phyloP scores from a whole-genome alignment of 92 coral and sea anemone genomes.

The Paragorgia papillata region DNA sequence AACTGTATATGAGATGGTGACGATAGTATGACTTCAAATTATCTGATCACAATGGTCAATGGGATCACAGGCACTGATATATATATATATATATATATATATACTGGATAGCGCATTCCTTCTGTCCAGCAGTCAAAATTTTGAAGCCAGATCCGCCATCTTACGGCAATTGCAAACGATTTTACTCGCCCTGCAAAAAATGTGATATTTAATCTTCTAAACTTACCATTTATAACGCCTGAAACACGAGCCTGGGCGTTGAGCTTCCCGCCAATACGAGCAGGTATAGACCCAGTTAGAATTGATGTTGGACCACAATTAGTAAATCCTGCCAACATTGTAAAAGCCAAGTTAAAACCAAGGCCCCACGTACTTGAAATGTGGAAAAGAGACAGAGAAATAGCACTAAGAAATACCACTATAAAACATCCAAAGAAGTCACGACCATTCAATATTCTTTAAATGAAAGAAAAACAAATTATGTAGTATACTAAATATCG shows the following conservation, averaged over 20 bases:
- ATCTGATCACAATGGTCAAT: too few species aligned
- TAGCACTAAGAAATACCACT: constrained; percentile 76
- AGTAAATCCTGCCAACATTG: constrained; percentile 90
- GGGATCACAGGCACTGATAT: too few species aligned
- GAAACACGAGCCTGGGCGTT: constrained; percentile 96
- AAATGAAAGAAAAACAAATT: background rate
- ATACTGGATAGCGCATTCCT: too few species aligned
- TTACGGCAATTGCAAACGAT: too few species aligned
- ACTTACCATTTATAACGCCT: constrained; percentile 91
- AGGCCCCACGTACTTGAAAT: constrained; percentile 82
- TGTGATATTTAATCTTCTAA: too few species aligned
- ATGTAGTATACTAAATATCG: too few species aligned
- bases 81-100: too few species aligned
- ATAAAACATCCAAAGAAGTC: constrained; percentile 72
- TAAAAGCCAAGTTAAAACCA: constrained; percentile 66
- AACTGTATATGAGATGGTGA: too few species aligned
- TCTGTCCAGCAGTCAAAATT: too few species aligned
- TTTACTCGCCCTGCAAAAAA: too few species aligned
- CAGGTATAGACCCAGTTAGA: constrained; percentile 93
- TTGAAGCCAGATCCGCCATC: too few species aligned
- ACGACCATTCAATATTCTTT: constrained; percentile 73
- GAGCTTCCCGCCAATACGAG: constrained; percentile 82
- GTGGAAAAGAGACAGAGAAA: constrained; percentile 77
- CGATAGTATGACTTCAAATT: too few species aligned
- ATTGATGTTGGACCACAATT: constrained; percentile 97